Evolutionary conservation across 2,113 vertebrate genomes (phyloP).

Genomic region (Isichthys henryi): DNA sequence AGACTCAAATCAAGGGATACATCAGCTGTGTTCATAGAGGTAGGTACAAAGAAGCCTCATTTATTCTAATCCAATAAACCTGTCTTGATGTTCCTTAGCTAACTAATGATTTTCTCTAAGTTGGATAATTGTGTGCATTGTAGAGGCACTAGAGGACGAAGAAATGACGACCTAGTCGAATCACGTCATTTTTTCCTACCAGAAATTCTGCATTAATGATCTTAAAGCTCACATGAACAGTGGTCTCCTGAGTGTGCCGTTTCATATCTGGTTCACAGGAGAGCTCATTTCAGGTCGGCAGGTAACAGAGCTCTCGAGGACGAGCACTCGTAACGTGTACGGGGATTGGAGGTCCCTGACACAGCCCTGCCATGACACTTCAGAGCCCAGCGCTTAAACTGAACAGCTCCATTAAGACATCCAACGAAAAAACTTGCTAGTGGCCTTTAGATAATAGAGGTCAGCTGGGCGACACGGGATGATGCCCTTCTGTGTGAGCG

Average conservation of each 20-base stretch:
- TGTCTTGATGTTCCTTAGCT: not conserved
- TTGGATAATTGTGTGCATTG: not conserved
- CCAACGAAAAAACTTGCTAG: not conserved
- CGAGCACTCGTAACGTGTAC: not conserved
- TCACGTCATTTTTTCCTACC: not conserved
- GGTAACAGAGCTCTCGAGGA: not conserved
- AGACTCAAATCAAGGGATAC: not conserved
- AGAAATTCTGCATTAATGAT: not conserved
- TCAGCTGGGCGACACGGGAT: not conserved
- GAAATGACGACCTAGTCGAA: not conserved
- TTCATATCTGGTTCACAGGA: not conserved
- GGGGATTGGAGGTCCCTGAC: not conserved
- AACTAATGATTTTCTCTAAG: not conserved
- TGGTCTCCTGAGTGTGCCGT: not conserved
- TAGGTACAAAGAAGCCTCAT: not conserved
- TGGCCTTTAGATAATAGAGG: not conserved
- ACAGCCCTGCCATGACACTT: not conserved
- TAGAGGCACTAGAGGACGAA: not conserved
- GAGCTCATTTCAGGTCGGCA: not conserved
- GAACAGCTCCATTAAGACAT: not conserved
- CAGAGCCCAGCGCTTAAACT: not conserved
- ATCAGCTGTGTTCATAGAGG: not conserved
- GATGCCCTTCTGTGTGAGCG: not conserved
- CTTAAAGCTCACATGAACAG: not conserved
- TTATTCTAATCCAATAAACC: not conserved